Percentiles rank a stretch among this genome's conserved stretches.
Conservation (phyloP, 2,888 invertebrate genomes). For the Dolichopus griseipennis region DNA sequence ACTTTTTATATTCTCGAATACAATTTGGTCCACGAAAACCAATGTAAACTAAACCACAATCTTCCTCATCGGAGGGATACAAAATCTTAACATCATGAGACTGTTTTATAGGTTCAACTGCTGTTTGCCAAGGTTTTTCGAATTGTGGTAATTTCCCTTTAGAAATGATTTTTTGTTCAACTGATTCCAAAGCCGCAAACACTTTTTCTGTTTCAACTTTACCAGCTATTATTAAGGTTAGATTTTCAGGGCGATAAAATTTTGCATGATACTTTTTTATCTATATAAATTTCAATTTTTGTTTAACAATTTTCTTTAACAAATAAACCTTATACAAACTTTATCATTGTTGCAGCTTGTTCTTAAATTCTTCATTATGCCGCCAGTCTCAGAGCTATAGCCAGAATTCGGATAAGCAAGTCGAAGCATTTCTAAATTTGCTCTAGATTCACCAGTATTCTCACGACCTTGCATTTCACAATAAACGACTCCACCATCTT, state of each 20-base stretch:
- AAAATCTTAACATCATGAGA: constrained; percentile 47
- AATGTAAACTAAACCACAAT: constrained; percentile 65
- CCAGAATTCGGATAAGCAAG: constrained; percentile 73
- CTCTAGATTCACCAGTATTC: constrained; percentile 66
- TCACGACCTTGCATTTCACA: constrained; percentile 88
- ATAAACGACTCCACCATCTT: constrained; percentile 91
- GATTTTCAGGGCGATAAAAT: constrained; percentile 82
- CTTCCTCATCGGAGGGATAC: constrained; percentile 70
- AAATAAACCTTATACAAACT: constrained; percentile 43
- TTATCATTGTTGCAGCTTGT: constrained; percentile 72
- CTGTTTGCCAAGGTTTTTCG: constrained; percentile 66
- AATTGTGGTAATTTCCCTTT: constrained; percentile 43
- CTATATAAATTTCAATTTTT: constrained; percentile 38
- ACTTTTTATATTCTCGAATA: constrained; percentile 49
- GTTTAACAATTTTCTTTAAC: constrained; percentile 24
- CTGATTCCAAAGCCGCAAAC: constrained; percentile 58
- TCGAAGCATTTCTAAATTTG: constrained; percentile 55
- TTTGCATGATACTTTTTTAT: constrained; percentile 70
- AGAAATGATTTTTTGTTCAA: constrained; percentile 67
- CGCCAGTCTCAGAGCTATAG: constrained; percentile 78
- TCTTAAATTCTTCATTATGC: constrained; percentile 73
- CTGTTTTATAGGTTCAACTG: constrained; percentile 54
- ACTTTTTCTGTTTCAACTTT: constrained; percentile 67
- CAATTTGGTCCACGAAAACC: constrained; percentile 71
- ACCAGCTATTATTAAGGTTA: constrained; percentile 75